A percentile compares a stretch with the other conserved stretches of the same genome.
These are phyloP conservation scores for Atta texana DNA, from an alignment of 1,140 invertebrate species.

Conservation along the genomic window DNA sequence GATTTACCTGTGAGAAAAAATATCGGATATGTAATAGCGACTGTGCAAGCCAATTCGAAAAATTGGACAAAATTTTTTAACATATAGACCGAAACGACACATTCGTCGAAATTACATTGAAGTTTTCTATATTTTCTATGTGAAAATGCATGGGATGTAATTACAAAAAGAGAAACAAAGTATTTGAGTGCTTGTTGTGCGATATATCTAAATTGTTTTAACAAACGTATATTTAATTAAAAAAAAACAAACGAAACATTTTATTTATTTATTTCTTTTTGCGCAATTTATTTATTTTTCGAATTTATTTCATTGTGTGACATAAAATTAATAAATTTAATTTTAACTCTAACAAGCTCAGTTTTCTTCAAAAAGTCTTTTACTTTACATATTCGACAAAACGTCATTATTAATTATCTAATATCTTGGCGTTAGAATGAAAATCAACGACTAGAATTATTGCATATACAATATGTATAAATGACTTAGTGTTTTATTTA, in stretches of 20 bases:
- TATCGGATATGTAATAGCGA: neutral
- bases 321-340: neutral
- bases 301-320: neutral
- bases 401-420: too few relatives aligned
- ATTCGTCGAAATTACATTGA: constrained; percentile 17
- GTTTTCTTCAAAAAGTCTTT: neutral
- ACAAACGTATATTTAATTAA: constrained; percentile 34
- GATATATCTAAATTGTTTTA: neutral
- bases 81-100: constrained; percentile 15
- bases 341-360: neutral
- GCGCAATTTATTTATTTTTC: neutral
- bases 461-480: neutral
- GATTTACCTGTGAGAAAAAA: constrained; percentile 43
- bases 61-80: constrained; percentile 48
- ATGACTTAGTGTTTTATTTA: constrained; percentile 16
- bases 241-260: neutral
- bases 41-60: constrained; percentile 28
- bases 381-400: too few relatives aligned
- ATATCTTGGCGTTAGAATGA: neutral
- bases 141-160: neutral
- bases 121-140: constrained; percentile 3
- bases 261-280: neutral
- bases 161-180: neutral
- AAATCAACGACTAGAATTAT: neutral
- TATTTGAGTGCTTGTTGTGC: neutral